A percentile compares a stretch with the other conserved stretches of the same genome.
Conservation (phyloP, 2,113 vertebrate species). For the Spilogale gracilis region DNA sequence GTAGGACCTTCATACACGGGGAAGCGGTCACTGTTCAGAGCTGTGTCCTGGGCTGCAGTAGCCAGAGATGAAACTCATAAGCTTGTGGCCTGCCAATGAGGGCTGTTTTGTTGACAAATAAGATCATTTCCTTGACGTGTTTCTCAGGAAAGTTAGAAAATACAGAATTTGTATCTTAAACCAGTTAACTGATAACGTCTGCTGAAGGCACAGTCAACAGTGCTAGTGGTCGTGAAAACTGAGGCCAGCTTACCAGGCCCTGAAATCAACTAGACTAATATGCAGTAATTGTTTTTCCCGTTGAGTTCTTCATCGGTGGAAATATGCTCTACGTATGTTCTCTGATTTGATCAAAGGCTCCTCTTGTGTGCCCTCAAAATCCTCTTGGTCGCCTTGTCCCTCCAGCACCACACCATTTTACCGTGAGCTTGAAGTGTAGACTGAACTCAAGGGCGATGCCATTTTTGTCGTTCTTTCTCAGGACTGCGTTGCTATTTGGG, state of each 20-base stretch:
- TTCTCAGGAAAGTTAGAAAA: neutral
- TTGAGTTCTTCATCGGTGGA: neutral
- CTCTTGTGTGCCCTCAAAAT: neutral
- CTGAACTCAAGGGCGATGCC: neutral
- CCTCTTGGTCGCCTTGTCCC: neutral
- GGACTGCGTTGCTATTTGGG: neutral
- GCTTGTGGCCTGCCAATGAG: neutral
- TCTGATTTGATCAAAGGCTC: neutral
- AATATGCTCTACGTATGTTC: neutral
- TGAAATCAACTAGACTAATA: constrained; percentile 1
- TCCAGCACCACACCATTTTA: neutral
- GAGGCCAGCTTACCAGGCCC: neutral
- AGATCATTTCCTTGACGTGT: neutral
- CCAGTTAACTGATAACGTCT: neutral
- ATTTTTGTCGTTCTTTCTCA: neutral
- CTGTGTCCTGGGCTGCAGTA: neutral
- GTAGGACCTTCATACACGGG: neutral
- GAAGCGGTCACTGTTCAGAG: neutral
- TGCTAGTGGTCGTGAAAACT: constrained; percentile 11
- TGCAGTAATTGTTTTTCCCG: neutral
- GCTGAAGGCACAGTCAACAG: neutral
- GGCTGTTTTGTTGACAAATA: neutral
- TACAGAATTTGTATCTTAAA: constrained; percentile 25
- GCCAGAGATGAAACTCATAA: neutral
- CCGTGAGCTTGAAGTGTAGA: neutral